Conservation (phyloP, 2,113 vertebrate species). For the Cyrtonyx montezumae region DNA sequence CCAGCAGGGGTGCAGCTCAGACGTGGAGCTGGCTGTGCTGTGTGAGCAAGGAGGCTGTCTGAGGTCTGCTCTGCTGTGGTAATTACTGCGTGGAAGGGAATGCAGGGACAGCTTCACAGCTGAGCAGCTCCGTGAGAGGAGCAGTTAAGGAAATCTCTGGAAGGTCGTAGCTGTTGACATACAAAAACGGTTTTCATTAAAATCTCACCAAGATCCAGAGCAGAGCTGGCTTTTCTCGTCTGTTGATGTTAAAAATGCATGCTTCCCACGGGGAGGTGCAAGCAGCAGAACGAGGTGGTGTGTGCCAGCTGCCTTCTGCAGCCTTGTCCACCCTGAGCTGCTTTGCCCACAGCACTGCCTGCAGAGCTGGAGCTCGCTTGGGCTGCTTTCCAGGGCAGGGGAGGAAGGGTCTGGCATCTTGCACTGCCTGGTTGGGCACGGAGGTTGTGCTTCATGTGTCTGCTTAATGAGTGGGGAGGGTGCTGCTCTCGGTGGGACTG, state of each 20-base stretch:
- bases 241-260: background rate
- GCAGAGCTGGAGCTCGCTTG: fast-evolving
- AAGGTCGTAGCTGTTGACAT: background rate
- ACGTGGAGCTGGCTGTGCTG: fast-evolving
- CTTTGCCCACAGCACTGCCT: fast-evolving
- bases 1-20: background rate
- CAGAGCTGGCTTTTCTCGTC: background rate
- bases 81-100: background rate
- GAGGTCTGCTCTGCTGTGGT: background rate
- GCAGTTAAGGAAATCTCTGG: background rate
- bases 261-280: background rate
- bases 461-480: background rate
- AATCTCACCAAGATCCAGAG: background rate
- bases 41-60: fast-evolving
- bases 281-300: fast-evolving
- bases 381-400: background rate
- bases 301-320: background rate
- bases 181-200: background rate
- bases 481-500: background rate
- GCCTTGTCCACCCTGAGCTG: background rate
- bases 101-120: background rate
- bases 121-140: background rate
- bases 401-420: background rate
- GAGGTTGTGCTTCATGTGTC: background rate
- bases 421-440: background rate